These are phyloP conservation scores for Heliconius himera DNA, from an alignment of 1,140 invertebrate genomes.

Conservation along the genomic window DNA sequence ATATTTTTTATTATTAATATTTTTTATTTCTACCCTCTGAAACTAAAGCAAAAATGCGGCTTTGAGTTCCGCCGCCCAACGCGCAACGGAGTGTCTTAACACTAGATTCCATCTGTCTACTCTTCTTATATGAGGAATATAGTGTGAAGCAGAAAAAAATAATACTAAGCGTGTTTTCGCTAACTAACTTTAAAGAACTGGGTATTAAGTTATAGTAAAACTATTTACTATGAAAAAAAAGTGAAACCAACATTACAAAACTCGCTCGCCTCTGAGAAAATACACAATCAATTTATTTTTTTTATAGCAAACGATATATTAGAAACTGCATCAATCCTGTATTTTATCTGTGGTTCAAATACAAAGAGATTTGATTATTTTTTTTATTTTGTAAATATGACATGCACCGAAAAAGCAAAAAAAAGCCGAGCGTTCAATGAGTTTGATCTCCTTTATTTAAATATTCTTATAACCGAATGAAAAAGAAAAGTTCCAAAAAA, in stretches of 20 bases:
- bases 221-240: neutral
- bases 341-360: neutral
- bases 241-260: neutral
- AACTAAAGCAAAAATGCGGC: no score
- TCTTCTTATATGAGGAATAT: no score
- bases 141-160: no score
- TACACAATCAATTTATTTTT: neutral
- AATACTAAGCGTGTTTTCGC: neutral
- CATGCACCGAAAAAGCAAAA: neutral
- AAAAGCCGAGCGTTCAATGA: neutral
- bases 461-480: neutral
- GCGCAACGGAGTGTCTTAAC: no score
- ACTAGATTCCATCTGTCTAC: no score
- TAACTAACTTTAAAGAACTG: neutral
- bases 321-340: neutral
- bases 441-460: neutral
- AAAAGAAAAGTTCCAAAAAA: slow-evolving; percentile 3
- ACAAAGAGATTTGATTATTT: neutral
- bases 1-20: no score
- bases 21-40: no score
- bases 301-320: slow-evolving; percentile 2
- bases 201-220: neutral
- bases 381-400: neutral
- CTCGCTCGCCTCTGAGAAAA: neutral
- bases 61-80: no score